Evolutionary conservation across 2,797 vertebrate species (phyloP).

Genomic region (Eulemur rubriventer): DNA sequence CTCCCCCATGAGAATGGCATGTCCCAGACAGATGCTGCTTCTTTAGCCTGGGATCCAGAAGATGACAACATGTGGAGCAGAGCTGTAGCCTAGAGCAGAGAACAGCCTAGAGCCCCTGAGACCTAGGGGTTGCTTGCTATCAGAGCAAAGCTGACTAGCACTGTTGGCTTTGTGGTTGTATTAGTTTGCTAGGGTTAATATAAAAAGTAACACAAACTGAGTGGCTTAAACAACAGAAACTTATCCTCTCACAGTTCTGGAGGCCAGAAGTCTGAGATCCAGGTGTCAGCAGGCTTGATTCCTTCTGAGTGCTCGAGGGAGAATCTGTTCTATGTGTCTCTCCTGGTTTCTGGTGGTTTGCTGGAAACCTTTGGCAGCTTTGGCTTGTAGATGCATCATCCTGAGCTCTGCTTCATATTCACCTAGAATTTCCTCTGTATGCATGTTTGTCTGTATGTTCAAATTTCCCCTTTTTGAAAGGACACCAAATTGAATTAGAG

Average conservation of each 20-base stretch:
- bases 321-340: background rate
- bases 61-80: background rate
- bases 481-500: background rate
- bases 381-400: background rate
- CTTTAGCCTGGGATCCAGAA: background rate
- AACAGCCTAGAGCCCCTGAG: background rate
- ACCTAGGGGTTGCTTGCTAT: background rate
- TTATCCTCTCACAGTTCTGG: background rate
- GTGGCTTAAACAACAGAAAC: background rate
- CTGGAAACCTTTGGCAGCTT: background rate
- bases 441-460: background rate
- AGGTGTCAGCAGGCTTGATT: background rate
- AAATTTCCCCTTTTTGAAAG: background rate
- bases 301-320: background rate
- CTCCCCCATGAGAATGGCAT: too few species aligned
- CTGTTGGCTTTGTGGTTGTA: background rate
- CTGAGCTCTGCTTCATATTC: background rate
- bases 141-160: background rate
- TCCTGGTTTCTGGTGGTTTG: background rate
- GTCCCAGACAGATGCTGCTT: background rate
- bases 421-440: background rate
- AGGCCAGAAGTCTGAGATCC: background rate
- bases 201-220: background rate
- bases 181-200: background rate
- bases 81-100: background rate